Evolutionary conservation across 2,797 vertebrate species (phyloP), one percentile per base, ranked within the genome.

Genomic region (Staurois parvus): DNA sequence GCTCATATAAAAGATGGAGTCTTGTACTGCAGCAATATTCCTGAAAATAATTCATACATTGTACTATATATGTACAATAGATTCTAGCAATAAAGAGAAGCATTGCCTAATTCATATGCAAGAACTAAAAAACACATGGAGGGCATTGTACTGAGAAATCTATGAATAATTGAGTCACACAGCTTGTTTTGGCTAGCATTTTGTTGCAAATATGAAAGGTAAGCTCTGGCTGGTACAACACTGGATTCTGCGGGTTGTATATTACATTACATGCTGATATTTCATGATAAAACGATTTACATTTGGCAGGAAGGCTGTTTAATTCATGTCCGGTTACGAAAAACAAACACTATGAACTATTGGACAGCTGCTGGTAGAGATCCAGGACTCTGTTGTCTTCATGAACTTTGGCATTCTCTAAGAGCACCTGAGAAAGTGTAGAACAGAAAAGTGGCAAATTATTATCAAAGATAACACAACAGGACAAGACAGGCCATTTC

Each of bases 331-430:
- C 28, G 7, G n/a, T 24, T n/a, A 64, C 32, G 42, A 32, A 52
- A 52, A 69, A 40, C 40, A 21, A 37, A 64, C 48, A 72, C 81
- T 92, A 95, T 56, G 92, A 82, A 87, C 89, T 85, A 82, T 91
- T 89, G 64, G 91, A 91, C 72, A 99, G 92, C 79, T 93, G 94
- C 85, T 93, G 92, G 90, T 97, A 89, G 88, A 99, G 93, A 75
- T 96, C 93, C 86, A 97, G 88, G 76, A 94, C 83, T 92, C 96
- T 94, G 87, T 88, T 42, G 90, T 99, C 96, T 85, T 94, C 90
- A 15, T 93, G 93, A 78, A 75, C 90, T 95, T 94, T 95, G 87
- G 96, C 96, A 87, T 96, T 94, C 83, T 96, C 92, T 92, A 98
- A 86, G 90, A 99, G 95, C 26, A 93, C 92, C 95, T 96, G 88